Evolutionary conservation across 2,888 invertebrate species (phyloP), one percentile per base, ranked within the genome.

Genomic region (Fragum whitleyi): DNA sequence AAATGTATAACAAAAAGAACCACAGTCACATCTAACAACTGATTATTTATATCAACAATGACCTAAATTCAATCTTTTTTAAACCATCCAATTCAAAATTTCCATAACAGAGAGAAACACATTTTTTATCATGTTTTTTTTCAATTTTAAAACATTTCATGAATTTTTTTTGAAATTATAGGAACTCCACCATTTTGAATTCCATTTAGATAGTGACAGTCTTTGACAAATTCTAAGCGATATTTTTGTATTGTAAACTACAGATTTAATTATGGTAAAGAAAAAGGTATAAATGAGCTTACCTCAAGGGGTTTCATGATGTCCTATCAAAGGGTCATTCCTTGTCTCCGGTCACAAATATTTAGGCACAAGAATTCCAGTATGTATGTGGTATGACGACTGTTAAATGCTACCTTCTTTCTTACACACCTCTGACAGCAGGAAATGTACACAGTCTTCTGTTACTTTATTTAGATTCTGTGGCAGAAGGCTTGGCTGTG

Each of bases 221-320:
- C 19, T 36, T 69, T 74, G 74, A 79, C 79, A 79, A 36, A 36
- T 39, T 23, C 2, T 26, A n/a, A 26, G 29, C 51, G 28, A n/a
- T 2, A 69, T 53, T 2, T n/a, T 53, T 1, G 6, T 3, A 9
- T 9, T 6, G 32, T 36, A 36, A 36, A 36, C 3, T 9, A 36
- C 3, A 36, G 32, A 36, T 36, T 36, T 36, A 3, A 36, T 36
- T 6, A 36, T 36, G 32, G 3, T 36, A 36, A 36, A n/a, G 2
- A 59, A 59, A 9, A n/a, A 62, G 11, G 7, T 51, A 70, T 9
- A 65, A 21, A 77, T 42, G 14, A 5, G 36, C 57, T 23, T 57
- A 84, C 84, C 81, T 84, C 84, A 65, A 84, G 55, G 9, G 84
- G 84, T 80, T 84, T 84, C 84, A 84, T 84, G 47, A 70, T 77